Conservation (phyloP, 2,113 vertebrate species). For the Etia nguti region DNA sequence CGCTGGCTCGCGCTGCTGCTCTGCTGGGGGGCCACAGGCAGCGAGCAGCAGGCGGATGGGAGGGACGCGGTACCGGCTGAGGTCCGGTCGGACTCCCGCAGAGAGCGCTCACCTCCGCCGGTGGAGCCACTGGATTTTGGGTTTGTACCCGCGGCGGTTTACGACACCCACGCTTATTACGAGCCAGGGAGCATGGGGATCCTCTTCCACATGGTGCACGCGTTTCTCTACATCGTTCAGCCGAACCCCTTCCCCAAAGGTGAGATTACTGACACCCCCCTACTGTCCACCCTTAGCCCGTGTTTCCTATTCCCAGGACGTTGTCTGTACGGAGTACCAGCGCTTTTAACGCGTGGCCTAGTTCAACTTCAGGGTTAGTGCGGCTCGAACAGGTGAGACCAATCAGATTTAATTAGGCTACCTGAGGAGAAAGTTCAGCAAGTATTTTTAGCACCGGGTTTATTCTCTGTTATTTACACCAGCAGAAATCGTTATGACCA, state of each 20-base stretch:
- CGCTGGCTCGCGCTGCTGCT: constrained; percentile 74
- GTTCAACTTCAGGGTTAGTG: neutral
- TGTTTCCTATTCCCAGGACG: neutral
- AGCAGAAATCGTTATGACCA: neutral
- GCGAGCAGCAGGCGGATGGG: constrained; percentile 47
- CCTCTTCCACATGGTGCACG: constrained; percentile 83
- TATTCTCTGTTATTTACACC: neutral
- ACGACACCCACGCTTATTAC: constrained; percentile 81
- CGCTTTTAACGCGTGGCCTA: neutral
- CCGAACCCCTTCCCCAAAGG: constrained; percentile 88
- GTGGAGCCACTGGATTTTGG: constrained; percentile 79
- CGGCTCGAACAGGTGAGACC: neutral
- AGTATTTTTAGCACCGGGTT: neutral
- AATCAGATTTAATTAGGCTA: neutral
- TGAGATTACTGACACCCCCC: constrained; percentile 58
- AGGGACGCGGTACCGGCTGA: neutral
- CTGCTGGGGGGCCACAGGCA: constrained; percentile 66
- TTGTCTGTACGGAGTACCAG: neutral
- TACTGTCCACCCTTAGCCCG: too few species aligned
- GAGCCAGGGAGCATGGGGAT: constrained; percentile 77
- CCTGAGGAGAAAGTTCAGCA: neutral
- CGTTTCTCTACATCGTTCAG: constrained; percentile 85
- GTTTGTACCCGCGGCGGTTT: constrained; percentile 78
- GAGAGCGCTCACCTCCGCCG: constrained; percentile 55
- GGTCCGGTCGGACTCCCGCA: constrained; percentile 21